These are phyloP conservation scores for Haliclystus octoradiatus DNA, from an alignment of 30 jellyfish, hydroid and myxozoan species.

Conservation along the genomic window DNA sequence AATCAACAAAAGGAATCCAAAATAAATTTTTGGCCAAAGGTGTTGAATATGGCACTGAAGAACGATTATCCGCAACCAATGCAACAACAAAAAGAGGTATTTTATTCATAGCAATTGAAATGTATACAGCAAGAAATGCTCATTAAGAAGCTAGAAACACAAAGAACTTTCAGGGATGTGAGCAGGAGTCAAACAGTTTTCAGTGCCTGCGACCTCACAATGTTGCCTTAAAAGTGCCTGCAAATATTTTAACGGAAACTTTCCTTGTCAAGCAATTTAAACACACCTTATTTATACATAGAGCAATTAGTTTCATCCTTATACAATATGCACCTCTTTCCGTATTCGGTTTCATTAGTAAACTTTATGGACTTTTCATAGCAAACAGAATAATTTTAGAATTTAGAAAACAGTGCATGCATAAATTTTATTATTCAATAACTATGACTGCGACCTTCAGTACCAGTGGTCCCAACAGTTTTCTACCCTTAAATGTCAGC, in stretches of 20 bases:
- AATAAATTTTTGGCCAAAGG: constrained; percentile 31
- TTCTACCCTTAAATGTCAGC: too few relatives aligned
- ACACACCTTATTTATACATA: too few relatives aligned
- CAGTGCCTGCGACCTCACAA: not conserved
- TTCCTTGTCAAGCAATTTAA: too few relatives aligned
- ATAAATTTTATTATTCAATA: not conserved
- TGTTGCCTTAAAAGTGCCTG: not conserved
- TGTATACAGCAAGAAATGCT: not conserved
- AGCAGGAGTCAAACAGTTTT: constrained; percentile 39
- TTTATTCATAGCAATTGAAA: not conserved
- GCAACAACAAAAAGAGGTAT: not conserved
- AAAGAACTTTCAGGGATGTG: too few relatives aligned
- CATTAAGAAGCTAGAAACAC: too few relatives aligned
- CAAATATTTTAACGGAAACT: too few relatives aligned
- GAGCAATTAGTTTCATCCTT: too few relatives aligned
- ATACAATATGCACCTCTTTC: too few relatives aligned
- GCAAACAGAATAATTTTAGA: not conserved
- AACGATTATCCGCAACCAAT: not conserved
- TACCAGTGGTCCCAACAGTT: too few relatives aligned
- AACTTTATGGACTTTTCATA: not conserved
- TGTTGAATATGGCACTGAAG: constrained; percentile 39
- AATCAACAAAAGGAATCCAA: constrained; percentile 24
- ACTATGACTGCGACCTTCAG: not conserved
- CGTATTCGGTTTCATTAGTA: too few relatives aligned
- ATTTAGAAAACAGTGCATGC: not conserved